A percentile compares a stretch with the other conserved stretches of the same genome.
phyloP scores from a whole-genome alignment of 2,113 vertebrate genomes.

The Cyanoderma ruficeps region DNA sequence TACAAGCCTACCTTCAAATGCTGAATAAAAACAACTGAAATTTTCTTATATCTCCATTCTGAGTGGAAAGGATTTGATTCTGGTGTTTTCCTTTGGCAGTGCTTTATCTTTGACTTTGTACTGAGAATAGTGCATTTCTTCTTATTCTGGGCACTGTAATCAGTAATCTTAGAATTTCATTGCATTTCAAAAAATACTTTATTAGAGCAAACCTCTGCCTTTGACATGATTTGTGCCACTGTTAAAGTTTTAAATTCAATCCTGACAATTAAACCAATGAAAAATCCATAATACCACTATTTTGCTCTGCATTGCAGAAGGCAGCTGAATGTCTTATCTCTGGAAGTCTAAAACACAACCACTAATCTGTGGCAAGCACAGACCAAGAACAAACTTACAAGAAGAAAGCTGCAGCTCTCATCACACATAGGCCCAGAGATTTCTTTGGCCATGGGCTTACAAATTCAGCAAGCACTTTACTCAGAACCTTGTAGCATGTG shows the following conservation, averaged over 20 bases:
- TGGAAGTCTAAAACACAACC: not conserved
- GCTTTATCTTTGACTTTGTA: not conserved
- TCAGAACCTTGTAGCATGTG: not conserved
- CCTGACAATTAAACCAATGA: not conserved
- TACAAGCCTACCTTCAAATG: not conserved
- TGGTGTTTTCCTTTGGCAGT: not conserved
- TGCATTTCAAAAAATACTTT: not conserved
- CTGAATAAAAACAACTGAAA: not conserved
- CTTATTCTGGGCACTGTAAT: not conserved
- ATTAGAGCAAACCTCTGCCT: conserved; percentile 30
- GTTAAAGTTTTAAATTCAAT: not conserved
- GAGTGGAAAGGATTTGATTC: not conserved
- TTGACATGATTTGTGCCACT: not conserved
- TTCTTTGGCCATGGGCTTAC: not conserved
- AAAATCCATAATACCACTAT: not conserved
- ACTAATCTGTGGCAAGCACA: not conserved
- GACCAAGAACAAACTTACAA: not conserved
- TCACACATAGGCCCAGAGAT: not conserved
- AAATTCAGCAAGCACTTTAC: not conserved
- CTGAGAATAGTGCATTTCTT: not conserved
- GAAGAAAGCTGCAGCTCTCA: not conserved
- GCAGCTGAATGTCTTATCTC: not conserved
- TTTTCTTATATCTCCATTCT: not conserved
- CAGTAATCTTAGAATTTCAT: not conserved
- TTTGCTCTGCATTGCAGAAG: not conserved